Conservation (phyloP, 1,140 invertebrate genomes). For the Macrobrachium nipponense region DNA sequence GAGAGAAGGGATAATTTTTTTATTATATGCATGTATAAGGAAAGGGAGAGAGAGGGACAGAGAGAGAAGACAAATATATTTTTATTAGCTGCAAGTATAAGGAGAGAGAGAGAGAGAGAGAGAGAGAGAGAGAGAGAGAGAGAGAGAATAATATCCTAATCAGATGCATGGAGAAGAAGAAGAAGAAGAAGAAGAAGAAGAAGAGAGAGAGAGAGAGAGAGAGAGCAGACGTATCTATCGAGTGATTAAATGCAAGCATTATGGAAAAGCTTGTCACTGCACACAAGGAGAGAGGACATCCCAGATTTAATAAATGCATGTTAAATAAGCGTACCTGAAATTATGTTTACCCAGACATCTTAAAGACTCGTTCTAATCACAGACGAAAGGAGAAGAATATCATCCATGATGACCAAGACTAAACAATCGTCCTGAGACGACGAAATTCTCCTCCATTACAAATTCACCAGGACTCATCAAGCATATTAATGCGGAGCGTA, state of each 20-base stretch:
- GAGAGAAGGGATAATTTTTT: neutral
- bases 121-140: neutral
- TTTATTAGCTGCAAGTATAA: neutral
- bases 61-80: neutral
- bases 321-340: too few relatives aligned
- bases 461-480: too few relatives aligned
- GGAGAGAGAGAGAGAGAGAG: slow-evolving; percentile 1
- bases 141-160: too few relatives aligned
- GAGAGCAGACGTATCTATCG: neutral
- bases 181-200: neutral
- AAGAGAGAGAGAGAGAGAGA: neutral
- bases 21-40: neutral
- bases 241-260: neutral
- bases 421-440: too few relatives aligned
- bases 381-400: too few relatives aligned
- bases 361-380: too few relatives aligned
- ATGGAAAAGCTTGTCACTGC: neutral
- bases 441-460: too few relatives aligned
- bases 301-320: neutral
- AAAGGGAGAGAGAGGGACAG: neutral
- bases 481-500: too few relatives aligned
- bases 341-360: too few relatives aligned
- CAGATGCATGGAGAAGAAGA: neutral
- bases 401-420: too few relatives aligned
- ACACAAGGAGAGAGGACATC: neutral